phyloP scores from a whole-genome alignment of 2,113 vertebrate genomes.

The Brienomyrus longianalis region DNA sequence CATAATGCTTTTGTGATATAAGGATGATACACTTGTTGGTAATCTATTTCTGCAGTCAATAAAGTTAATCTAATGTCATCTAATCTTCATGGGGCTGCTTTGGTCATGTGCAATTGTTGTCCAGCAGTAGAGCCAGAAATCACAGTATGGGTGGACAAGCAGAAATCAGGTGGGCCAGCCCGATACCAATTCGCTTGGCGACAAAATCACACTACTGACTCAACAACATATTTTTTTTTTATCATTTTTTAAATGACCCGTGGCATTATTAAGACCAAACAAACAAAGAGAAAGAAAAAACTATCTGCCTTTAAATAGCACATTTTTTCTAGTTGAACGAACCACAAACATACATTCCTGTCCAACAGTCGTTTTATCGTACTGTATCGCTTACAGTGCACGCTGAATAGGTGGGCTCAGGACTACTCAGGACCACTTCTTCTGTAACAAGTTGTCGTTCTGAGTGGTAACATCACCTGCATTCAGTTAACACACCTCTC shows the following conservation, averaged over 20 bases:
- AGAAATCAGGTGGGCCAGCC: background rate
- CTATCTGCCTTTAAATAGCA: background rate
- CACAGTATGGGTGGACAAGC: background rate
- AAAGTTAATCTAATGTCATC: background rate
- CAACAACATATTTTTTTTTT: background rate
- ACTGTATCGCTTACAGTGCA: background rate
- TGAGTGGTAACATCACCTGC: background rate
- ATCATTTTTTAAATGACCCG: background rate
- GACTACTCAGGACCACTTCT: background rate
- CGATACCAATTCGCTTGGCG: background rate
- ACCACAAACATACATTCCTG: background rate
- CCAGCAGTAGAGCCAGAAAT: background rate
- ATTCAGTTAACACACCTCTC: background rate
- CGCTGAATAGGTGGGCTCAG: background rate
- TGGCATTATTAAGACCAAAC: background rate
- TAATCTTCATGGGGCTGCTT: background rate
- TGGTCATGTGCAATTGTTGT: background rate
- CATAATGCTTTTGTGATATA: background rate
- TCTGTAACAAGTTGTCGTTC: background rate
- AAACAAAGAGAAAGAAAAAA: background rate
- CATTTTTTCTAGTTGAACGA: background rate
- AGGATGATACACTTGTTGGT: constrained; percentile 31
- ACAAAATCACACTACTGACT: background rate
- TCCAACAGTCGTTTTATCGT: background rate
- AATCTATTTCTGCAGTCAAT: background rate